phyloP scores from a whole-genome alignment of 2,113 vertebrate genomes.

The Phycodurus eques region DNA sequence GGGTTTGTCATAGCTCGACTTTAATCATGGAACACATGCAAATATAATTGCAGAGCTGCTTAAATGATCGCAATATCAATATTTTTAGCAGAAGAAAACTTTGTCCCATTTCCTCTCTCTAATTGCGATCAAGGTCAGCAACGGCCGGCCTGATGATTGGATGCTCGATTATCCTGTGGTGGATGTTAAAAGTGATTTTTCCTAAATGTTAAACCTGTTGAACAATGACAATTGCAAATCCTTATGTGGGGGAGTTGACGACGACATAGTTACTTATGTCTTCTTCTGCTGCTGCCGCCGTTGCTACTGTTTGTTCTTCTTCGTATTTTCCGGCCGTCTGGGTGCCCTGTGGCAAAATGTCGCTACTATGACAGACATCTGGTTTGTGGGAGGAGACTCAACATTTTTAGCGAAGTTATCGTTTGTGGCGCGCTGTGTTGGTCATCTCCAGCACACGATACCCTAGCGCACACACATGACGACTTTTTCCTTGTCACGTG shows the following conservation, averaged over 20 bases:
- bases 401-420: too few species aligned
- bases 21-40: background rate
- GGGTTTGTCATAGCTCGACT: background rate
- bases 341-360: background rate
- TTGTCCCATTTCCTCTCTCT: constrained; percentile 27
- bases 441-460: too few species aligned
- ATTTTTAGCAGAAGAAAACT: constrained; percentile 12
- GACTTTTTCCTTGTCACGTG: too few species aligned
- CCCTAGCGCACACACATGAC: too few species aligned
- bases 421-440: too few species aligned
- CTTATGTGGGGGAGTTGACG: too few species aligned
- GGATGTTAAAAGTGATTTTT: background rate
- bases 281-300: too few species aligned
- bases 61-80: background rate
- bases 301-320: background rate
- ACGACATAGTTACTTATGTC: too few species aligned
- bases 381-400: too few species aligned
- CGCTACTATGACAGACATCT: too few species aligned
- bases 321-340: background rate
- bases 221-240: too few species aligned
- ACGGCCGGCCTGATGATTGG: background rate
- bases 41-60: background rate
- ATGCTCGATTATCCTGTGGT: background rate
- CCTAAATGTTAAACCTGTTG: background rate
- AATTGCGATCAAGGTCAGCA: constrained; percentile 10